Base-by-base conservation (phyloP, 1,140 invertebrate genomes). In the Andrena cerasifolii region DNA sequence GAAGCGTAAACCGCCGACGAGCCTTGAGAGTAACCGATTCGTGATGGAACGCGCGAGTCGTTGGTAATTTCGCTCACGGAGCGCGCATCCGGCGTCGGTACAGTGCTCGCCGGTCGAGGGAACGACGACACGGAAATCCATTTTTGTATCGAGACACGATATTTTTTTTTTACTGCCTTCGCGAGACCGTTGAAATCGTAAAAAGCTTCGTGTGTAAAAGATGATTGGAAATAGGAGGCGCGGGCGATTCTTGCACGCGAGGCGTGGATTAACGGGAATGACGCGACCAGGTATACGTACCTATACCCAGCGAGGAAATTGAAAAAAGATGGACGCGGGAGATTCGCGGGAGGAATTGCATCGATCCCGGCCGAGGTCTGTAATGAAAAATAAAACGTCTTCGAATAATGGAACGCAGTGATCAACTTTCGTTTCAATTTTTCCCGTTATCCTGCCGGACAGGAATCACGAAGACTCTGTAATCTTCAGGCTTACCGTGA, bases 11-110 rank as follows among this genome's bases (percentile, higher is more conserved):
- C n/a, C 51, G 59, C 70, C 43, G 49, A 45, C n/a, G 56, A 53
- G 31, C 66, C 74, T 77, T 71, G 67, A 40, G 59, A 40, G 47
- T 54, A 65, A 61, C n/a, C 49, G 54, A 4, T 47, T 76, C 61
- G 59, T 67, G 71, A 84, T 53, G 77, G 66, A 76, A 84, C 63
- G 81, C 66, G 18, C 40, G 36, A 62, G 40, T 45, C 56, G 76
- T 68, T 43, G 28, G 14, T 70, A 80, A 65, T 83, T 84, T 79
- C 18, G 28, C 49, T 84, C 71, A 47, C 61, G 71, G 75, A 83
- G 80, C 56, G 70, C 66, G 43, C 54, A 83, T 79, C 70, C 73
- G 73, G 63, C 49, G 28, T 3, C 10, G n/a, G 62, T 21, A 24
- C 16, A 26, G 51, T 33, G n/a, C 6, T 54, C 28, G 51, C 16